These are phyloP conservation scores for Micromys minutus DNA, from an alignment of 2,113 vertebrate species.

Conservation along the genomic window DNA sequence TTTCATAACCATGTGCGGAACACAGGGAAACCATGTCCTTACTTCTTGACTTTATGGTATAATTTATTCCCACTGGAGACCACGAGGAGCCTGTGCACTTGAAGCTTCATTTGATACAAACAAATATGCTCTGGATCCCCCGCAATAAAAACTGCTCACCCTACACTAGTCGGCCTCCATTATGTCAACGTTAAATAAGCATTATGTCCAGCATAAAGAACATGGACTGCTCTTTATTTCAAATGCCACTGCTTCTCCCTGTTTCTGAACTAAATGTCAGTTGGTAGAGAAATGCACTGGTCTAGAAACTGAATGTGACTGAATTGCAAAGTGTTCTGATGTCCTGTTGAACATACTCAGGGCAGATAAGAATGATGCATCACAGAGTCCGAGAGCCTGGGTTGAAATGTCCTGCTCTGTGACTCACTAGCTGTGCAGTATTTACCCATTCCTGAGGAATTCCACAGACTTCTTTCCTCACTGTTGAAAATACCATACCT, in stretches of 20 bases:
- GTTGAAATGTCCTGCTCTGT: neutral
- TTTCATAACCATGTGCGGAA: neutral
- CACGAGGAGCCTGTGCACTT: neutral
- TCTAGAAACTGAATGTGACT: constrained; percentile 21
- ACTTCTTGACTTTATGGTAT: neutral
- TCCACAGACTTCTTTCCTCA: neutral
- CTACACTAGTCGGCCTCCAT: neutral
- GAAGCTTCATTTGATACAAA: constrained; percentile 25
- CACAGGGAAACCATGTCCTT: neutral
- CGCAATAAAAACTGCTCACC: neutral
- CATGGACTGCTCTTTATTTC: constrained; percentile 42
- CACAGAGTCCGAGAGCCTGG: neutral
- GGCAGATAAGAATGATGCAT: neutral
- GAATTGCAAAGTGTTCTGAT: constrained; percentile 16
- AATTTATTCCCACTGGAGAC: neutral
- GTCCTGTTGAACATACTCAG: neutral
- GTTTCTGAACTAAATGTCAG: constrained; percentile 54
- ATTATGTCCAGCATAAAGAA: neutral
- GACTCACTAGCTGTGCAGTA: neutral
- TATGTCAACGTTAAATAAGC: constrained; percentile 55
- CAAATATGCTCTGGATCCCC: neutral
- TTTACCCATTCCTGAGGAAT: neutral
- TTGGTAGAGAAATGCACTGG: neutral
- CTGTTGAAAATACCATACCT: neutral
- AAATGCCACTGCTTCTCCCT: constrained; percentile 5